Conservation (phyloP, 2,888 invertebrate genomes). For the Hirtodrosophila duncani region DNA sequence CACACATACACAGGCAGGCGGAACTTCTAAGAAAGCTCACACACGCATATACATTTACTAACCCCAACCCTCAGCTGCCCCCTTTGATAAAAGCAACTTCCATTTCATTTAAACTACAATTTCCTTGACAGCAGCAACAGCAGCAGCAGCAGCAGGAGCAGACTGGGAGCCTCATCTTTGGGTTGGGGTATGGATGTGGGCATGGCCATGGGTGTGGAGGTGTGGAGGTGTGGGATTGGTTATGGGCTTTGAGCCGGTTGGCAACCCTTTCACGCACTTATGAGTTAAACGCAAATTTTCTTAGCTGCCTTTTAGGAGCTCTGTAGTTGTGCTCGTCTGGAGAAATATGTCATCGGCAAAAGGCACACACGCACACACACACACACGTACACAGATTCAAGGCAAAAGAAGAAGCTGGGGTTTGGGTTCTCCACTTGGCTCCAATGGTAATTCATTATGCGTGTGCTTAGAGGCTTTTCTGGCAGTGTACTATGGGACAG, state of each 20-base stretch:
- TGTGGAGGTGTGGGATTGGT: background rate
- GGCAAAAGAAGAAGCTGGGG: constrained; percentile 1
- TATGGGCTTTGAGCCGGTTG: constrained; percentile 24
- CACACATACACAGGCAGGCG: constrained; percentile 9
- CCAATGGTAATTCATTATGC: constrained; percentile 72
- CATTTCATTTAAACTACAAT: constrained; percentile 75
- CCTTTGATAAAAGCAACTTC: constrained; percentile 74
- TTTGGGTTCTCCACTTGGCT: constrained; percentile 17
- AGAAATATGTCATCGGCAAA: constrained; percentile 75
- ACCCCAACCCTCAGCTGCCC: constrained; percentile 47
- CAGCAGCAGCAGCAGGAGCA: constrained; percentile 36
- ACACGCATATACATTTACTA: constrained; percentile 33
- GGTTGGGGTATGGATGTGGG: background rate
- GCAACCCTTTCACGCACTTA: constrained; percentile 74
- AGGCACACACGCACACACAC: constrained; percentile 29
- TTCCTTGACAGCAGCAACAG: constrained; percentile 70
- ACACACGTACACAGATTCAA: constrained; percentile 14
- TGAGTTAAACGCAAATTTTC: constrained; percentile 75
- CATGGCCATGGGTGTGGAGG: background rate
- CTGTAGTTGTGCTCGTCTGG: constrained; percentile 52
- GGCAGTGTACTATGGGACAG: too few species aligned
- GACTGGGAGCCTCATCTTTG: constrained; percentile 3
- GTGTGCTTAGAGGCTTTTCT: constrained; percentile 70
- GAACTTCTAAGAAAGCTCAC: constrained; percentile 68
- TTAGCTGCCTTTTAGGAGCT: constrained; percentile 74